Evolutionary conservation across 2,888 invertebrate genomes (phyloP), one percentile per base, ranked within the genome.

Genomic region (Matsumyia berberina): DNA sequence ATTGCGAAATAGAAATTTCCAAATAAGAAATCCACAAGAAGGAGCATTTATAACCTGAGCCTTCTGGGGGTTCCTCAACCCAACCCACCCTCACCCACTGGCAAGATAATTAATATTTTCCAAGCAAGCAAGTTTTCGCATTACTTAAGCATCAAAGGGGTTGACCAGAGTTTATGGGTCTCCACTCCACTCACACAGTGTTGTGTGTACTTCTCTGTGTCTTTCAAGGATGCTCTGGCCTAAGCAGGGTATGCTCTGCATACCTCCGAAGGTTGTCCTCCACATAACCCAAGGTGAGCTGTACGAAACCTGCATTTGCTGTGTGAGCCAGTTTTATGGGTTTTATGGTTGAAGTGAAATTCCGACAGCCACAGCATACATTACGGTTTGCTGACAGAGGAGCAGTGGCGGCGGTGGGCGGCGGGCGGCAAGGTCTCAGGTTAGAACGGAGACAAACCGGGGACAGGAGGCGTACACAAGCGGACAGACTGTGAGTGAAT

Each of bases 261-360:
- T 62, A 64, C 64, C 46, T 57, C 37, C 12, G 15, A 72, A 66
- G 66, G 79, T 79, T 29, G 72, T 79, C 62, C 57, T 81, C 53
- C 15, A 46, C 67, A 42, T 31, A 72, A 72, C 53, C 79, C 51
- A 85, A 85, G 83, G 83, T 85, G 83, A 79, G 79, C 58, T 35
- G 37, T 76, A 85, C 46, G 66, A 70, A 80, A 80, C 80, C 69
- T 76, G 85, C 79, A 85, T 39, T 85, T 72, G 74, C 79, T 85
- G 80, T 74, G 69, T 74, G 85, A 85, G 85, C 76, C 74, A 85
- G 85, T 85, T 85, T 85, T 85, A 85, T 85, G 85, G 83, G 85
- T 79, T 85, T 79, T 85, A 85, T 79, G 85, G 85, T 79, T 85
- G 79, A 85, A 85, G 85, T 85, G 85, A 85, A 70, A 85, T 80